Conservation (phyloP, 2,888 invertebrate genomes). For the Fragum sueziense region DNA sequence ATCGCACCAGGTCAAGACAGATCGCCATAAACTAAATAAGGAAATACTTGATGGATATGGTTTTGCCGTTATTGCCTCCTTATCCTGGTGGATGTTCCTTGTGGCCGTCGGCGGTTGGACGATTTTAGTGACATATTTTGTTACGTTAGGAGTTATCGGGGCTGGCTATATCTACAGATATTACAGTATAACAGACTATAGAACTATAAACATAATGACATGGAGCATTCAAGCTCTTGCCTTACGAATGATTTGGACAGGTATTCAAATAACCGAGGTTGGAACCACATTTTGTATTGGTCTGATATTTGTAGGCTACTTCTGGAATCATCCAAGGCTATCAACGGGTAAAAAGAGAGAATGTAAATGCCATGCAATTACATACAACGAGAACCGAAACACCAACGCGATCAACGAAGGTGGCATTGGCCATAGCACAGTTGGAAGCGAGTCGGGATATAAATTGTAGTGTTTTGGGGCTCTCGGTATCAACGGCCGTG, state of each 20-base stretch:
- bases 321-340: background rate
- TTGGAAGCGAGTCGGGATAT: too few relatives aligned
- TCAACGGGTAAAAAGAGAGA: background rate
- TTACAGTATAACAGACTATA: background rate
- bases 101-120: background rate
- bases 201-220: constrained; percentile 6
- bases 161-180: background rate
- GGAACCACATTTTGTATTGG: background rate
- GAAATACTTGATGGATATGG: background rate
- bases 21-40: background rate
- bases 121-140: background rate
- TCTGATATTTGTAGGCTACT: background rate
- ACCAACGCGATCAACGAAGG: too few relatives aligned
- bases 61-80: background rate
- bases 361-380: too few relatives aligned
- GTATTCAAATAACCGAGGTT: background rate
- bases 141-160: background rate
- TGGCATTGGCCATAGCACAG: too few relatives aligned
- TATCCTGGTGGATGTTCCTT: background rate
- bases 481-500: too few relatives aligned
- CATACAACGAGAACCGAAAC: too few relatives aligned
- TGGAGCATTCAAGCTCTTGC: background rate
- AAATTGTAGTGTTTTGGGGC: too few relatives aligned
- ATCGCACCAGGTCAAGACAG: background rate
- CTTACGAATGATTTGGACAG: background rate